Conservation (phyloP, 2,888 invertebrate genomes). For the Drosophila peninsularis region DNA sequence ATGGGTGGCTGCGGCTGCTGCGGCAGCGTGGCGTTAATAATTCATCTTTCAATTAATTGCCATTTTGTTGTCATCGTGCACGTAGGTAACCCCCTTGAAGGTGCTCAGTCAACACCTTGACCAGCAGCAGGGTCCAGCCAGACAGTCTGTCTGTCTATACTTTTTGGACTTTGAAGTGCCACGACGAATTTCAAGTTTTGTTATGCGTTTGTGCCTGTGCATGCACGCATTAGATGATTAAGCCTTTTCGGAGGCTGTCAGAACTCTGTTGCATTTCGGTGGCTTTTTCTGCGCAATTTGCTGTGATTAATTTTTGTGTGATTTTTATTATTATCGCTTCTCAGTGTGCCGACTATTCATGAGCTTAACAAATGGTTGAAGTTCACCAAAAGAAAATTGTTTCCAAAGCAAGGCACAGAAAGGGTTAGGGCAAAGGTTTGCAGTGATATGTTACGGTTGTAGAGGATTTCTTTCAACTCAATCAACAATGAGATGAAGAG, state of each 20-base stretch:
- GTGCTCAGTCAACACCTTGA: slow-evolving; percentile 77
- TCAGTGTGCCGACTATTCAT: slow-evolving; percentile 54
- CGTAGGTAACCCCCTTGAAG: slow-evolving; percentile 38
- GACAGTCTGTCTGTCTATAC: slow-evolving; percentile 35
- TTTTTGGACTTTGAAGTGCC: slow-evolving; percentile 65
- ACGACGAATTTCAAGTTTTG: slow-evolving; percentile 78
- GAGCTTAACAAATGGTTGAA: slow-evolving; percentile 60
- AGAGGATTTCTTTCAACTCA: background rate
- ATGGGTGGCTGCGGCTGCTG: slow-evolving; percentile 32
- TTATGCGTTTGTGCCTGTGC: slow-evolving; percentile 24
- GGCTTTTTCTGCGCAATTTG: slow-evolving; percentile 78
- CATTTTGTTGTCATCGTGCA: slow-evolving; percentile 71
- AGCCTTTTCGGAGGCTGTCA: slow-evolving; percentile 67
- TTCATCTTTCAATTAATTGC: slow-evolving; percentile 82
- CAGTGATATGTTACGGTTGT: slow-evolving; percentile 7
- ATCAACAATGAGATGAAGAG: too few species aligned
- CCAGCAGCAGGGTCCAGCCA: slow-evolving; percentile 47
- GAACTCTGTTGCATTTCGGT: slow-evolving; percentile 57
- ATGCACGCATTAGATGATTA: slow-evolving; percentile 69
- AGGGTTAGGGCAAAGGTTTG: slow-evolving; percentile 38
- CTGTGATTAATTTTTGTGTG: slow-evolving; percentile 76
- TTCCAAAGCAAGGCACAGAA: background rate
- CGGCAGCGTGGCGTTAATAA: slow-evolving; percentile 70
- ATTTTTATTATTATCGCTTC: slow-evolving; percentile 44
- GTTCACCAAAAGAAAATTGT: slow-evolving; percentile 20